Percentiles rank a stretch among this genome's conserved stretches.
These are phyloP conservation scores for Melipona bicolor DNA, from an alignment of 2,888 invertebrate species.

Conservation along the genomic window DNA sequence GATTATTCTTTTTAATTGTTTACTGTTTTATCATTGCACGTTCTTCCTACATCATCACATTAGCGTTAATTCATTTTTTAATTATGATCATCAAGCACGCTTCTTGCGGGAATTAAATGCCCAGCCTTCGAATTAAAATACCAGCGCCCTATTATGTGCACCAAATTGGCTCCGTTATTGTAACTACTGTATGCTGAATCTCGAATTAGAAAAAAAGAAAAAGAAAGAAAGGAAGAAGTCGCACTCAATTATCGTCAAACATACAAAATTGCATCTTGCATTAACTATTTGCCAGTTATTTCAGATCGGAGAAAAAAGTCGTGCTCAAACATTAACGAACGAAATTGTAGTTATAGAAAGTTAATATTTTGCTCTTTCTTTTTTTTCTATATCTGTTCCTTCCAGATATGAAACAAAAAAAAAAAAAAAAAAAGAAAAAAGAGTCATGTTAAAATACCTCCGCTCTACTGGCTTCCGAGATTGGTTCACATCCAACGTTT, in stretches of 20 bases:
- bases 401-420: background rate
- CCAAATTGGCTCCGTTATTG: background rate
- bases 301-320: background rate
- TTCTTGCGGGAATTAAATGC: background rate
- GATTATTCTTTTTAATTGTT: no score
- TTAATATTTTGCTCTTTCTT: background rate
- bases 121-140: background rate
- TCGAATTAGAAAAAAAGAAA: background rate
- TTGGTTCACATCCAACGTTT: slow-evolving; percentile 5
- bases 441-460: background rate
- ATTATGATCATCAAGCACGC: background rate
- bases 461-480: background rate
- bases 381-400: background rate
- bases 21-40: background rate
- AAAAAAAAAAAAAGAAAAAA: background rate
- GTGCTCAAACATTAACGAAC: no score
- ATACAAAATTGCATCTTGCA: background rate
- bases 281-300: no score
- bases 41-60: background rate
- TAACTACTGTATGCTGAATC: background rate
- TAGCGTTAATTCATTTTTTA: background rate
- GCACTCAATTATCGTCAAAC: no score
- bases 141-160: background rate
- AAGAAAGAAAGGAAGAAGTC: background rate
- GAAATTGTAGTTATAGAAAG: background rate